These are phyloP conservation scores for Erpornis zantholeuca DNA, from an alignment of 2,113 vertebrate genomes.

Conservation along the genomic window DNA sequence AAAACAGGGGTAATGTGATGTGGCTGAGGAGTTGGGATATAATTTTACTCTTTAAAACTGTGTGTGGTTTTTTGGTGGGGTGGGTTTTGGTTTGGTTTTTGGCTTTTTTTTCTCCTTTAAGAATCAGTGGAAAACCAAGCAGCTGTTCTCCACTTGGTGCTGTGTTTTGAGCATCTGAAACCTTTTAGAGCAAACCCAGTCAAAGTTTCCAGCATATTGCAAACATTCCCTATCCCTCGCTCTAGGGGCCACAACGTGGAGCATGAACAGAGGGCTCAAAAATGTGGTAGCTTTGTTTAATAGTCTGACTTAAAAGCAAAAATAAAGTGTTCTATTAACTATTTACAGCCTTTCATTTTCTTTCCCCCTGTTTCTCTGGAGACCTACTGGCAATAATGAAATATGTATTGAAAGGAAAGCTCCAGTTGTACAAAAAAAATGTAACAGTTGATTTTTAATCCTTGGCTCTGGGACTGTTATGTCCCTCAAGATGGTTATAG, in stretches of 20 bases:
- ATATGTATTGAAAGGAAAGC: constrained; percentile 12
- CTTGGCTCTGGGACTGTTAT: background rate
- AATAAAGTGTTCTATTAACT: constrained; percentile 46
- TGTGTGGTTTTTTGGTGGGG: background rate
- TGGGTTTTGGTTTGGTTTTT: background rate
- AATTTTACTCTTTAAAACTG: background rate
- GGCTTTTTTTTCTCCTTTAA: background rate
- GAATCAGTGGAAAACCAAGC: constrained; percentile 24
- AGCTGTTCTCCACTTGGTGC: constrained; percentile 68
- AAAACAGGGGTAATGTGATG: background rate
- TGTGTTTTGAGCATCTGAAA: constrained; percentile 75
- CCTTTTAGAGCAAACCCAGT: constrained; percentile 64
- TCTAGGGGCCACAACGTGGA: constrained; percentile 46
- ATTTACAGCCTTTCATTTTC: constrained; percentile 55
- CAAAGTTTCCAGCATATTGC: constrained; percentile 70
- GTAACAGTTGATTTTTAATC: background rate
- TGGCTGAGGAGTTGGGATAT: background rate
- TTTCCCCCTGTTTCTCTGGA: background rate
- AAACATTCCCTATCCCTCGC: constrained; percentile 69
- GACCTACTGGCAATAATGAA: constrained; percentile 44
- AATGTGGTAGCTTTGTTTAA: constrained; percentile 56
- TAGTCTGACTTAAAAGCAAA: constrained; percentile 50
- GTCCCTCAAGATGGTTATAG: background rate
- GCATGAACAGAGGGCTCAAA: constrained; percentile 38
- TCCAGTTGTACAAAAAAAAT: background rate